Evolutionary conservation across 2,888 invertebrate genomes (phyloP), one percentile per base, ranked within the genome.

Genomic region (Andrena marginata): DNA sequence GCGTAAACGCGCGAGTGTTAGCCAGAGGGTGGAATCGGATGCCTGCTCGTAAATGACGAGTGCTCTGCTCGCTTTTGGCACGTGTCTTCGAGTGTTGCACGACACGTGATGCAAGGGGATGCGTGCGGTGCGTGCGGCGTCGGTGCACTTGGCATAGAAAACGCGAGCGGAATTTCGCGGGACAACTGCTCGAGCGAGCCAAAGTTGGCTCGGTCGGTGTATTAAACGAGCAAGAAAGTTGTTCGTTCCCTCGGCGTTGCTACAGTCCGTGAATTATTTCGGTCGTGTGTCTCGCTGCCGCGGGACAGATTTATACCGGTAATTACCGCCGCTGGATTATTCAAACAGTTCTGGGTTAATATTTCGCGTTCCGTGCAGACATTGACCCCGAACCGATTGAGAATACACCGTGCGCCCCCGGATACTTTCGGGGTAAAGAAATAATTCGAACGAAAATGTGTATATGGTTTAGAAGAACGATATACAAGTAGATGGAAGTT

Each of bases 91-190:
- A 31, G 49, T 29, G 23, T 33, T 35, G 26, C n/a, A 29, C 5
- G 49, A 8, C n/a, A 31, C 42, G 42, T 8, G 35, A 51, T 2
- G 5, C 29, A 33, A 33, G 26, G 8, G n/a, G 69, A 70, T 69
- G 51, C 31, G 68, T 74, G 73, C 29, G 51, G 26, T 71, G 72
- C 72, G 71, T 42, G 56, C 60, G 20, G 67, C 68, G 72, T 73
- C 42, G 48, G 59, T 35, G 56, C 71, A 77, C 86, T 87, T 87
- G 86, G 86, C 86, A 84, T 69, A 73, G 73, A 85, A 84, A 78
- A 49, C 42, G n/a, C 59, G 2, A 51, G 65, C 59, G 80, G 80
- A 78, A 85, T 70, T 71, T 80, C 77, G 63, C n/a, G 77, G 51
- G 33, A 54, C 71, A 68, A 67, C 29, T n/a, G 69, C 5, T 48